Percentiles rank a stretch among this genome's conserved stretches.
Evolutionary conservation across 2,888 invertebrate species (phyloP).

Genomic region (Adelphocoris suturalis): DNA sequence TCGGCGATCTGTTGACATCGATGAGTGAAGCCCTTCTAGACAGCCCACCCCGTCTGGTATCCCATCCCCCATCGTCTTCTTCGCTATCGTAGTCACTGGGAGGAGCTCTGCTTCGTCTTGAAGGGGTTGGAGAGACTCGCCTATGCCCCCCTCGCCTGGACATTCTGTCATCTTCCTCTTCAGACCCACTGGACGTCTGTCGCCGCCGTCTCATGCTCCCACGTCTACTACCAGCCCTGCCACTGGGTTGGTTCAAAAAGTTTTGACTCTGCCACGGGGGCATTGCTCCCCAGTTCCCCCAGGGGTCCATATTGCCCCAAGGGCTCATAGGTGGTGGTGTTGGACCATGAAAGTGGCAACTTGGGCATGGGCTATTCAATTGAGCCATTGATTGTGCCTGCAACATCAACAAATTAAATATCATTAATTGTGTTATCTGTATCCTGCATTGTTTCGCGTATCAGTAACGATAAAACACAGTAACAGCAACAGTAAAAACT

Average conservation of each 20-base stretch:
- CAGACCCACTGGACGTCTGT: constrained; percentile 70
- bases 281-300: constrained; percentile 69
- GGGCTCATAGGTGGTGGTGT: constrained; percentile 71
- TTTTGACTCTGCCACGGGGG: constrained; percentile 72
- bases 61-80: constrained; percentile 41
- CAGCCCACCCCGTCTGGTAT: constrained; percentile 36
- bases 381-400: constrained; percentile 87
- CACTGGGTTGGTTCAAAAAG: constrained; percentile 77
- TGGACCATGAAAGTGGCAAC: constrained; percentile 79
- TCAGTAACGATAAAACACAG: no score
- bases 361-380: constrained; percentile 83
- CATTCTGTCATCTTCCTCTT: constrained; percentile 74
- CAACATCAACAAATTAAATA: background rate
- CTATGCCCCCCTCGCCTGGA: constrained; percentile 44
- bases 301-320: constrained; percentile 65
- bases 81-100: constrained; percentile 65
- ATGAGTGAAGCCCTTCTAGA: constrained; percentile 67
- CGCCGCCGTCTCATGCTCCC: constrained; percentile 9
- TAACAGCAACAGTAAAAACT: no score
- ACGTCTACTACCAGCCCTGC: constrained; percentile 74
- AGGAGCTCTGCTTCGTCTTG: constrained; percentile 60
- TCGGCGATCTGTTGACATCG: constrained; percentile 41
- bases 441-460: no score
- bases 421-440: no score
- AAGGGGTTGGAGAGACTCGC: constrained; percentile 56